Conservation (phyloP, 2,113 vertebrate species). For the Coptodon bakossiorum region DNA sequence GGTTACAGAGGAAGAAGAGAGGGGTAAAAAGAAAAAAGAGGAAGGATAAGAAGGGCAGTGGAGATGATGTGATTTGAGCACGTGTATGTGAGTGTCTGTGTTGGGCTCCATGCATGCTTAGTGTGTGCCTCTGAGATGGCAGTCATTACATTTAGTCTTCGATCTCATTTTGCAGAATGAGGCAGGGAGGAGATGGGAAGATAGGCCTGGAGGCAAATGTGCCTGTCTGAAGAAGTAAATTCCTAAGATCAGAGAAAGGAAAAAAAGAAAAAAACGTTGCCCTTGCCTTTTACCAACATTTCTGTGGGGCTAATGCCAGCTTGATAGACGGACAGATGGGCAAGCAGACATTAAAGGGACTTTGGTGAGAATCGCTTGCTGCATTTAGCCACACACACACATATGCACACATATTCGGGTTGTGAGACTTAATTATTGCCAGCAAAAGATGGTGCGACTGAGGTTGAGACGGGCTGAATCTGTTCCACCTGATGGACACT, state of each 20-base stretch:
- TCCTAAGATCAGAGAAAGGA: not conserved
- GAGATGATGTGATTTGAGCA: conserved; percentile 29
- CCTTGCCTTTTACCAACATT: not conserved
- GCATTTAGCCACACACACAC: not conserved
- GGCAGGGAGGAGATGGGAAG: not conserved
- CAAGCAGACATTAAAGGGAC: not conserved
- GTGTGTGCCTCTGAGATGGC: not conserved
- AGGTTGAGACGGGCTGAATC: conserved; percentile 1
- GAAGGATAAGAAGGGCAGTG: not conserved
- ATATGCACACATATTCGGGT: not conserved
- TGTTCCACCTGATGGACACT: conserved; percentile 27
- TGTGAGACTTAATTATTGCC: conserved; percentile 9
- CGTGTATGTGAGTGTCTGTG: not conserved
- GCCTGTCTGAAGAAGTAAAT: not conserved
- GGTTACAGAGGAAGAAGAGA: conserved; percentile 28
- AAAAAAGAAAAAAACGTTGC: not conserved
- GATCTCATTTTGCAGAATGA: not conserved
- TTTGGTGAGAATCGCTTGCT: conserved; percentile 21
- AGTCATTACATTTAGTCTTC: conserved; percentile 35
- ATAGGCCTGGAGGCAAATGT: not conserved
- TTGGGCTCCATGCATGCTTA: not conserved
- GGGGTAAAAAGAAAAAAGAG: not conserved
- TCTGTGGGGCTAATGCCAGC: not conserved
- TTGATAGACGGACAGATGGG: not conserved
- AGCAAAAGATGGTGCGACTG: conserved; percentile 5